These are phyloP conservation scores for Trematomus bernacchii DNA, from an alignment of 2,797 vertebrate species.

Conservation along the genomic window DNA sequence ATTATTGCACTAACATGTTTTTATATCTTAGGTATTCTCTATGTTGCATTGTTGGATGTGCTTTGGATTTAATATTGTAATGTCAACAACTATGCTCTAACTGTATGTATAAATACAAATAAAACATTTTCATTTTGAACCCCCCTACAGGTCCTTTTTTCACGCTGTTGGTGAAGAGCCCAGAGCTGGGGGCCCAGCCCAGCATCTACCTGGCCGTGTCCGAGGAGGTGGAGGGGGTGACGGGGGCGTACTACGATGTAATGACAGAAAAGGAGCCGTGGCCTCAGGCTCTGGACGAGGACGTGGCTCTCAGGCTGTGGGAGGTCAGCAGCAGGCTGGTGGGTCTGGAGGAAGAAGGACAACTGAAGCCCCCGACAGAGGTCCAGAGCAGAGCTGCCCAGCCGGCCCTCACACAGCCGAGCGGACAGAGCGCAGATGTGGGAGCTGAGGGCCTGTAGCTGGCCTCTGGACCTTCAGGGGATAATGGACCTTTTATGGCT, in stretches of 20 bases:
- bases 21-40: no score
- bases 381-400: conserved; percentile 40
- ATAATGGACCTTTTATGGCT: conserved; percentile 37
- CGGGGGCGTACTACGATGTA: conserved; percentile 89
- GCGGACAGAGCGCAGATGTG: conserved; percentile 42
- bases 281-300: conserved; percentile 86
- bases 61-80: no score
- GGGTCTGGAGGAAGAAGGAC: conserved; percentile 77
- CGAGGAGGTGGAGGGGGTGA: conserved; percentile 85
- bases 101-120: no score
- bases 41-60: no score
- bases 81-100: no score
- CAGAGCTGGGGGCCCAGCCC: conserved; percentile 88
- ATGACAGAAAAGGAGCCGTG: conserved; percentile 87
- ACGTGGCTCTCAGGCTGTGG: conserved; percentile 85
- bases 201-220: conserved; percentile 87
- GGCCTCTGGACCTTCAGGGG: conserved; percentile 13
- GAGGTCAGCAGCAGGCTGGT: conserved; percentile 86
- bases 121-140: background rate
- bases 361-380: conserved; percentile 34
- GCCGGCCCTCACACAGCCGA: conserved; percentile 28
- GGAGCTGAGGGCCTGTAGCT: conserved; percentile 41
- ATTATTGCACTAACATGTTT: no score
- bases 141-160: conserved; percentile 86
- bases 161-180: conserved; percentile 88